A percentile compares a stretch with the other conserved stretches of the same genome.
Evolutionary conservation across 2,888 invertebrate species (phyloP).

Genomic region (Bhutanitis thaidina): DNA sequence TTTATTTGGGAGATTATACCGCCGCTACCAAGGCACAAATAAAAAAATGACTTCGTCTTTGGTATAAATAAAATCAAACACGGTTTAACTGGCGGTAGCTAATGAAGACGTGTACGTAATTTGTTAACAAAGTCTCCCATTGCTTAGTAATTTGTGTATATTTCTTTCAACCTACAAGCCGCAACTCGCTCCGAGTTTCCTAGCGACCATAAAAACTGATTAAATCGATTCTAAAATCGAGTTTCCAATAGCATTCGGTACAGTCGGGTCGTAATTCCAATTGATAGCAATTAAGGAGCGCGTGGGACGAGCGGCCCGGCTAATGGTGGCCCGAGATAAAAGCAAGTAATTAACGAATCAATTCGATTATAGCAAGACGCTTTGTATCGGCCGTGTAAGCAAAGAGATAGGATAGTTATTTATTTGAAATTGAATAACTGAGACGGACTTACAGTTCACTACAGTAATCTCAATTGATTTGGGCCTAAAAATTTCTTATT

Average conservation of each 20-base stretch:
- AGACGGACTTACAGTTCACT: too few species aligned
- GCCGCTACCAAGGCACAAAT: too few species aligned
- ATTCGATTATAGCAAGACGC: conserved; percentile 56
- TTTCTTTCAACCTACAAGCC: neutral
- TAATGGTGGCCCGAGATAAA: conserved; percentile 60
- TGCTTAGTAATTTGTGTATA: neutral
- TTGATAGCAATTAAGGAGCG: conserved; percentile 42
- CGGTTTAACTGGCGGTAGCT: neutral
- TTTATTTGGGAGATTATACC: too few species aligned
- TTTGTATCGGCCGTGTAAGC: conserved; percentile 43
- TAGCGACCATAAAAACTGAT: conserved; percentile 24
- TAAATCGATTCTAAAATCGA: conserved; percentile 27
- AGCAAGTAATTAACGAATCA: conserved; percentile 67
- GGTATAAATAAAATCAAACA: too few species aligned
- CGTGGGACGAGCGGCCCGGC: conserved; percentile 45
- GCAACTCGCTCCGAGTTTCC: conserved; percentile 6
- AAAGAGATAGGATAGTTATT: conserved; percentile 24
- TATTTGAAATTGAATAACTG: too few species aligned
- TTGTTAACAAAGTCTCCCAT: conserved; percentile 3
- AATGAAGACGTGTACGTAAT: conserved; percentile 1
- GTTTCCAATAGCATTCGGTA: conserved; percentile 21
- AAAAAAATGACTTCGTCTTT: too few species aligned
- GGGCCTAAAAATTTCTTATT: too few species aligned
- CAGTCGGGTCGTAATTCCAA: conserved; percentile 25
- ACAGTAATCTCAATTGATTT: too few species aligned